Conservation (phyloP, 2,113 vertebrate genomes). For the Ceuthmochares aereus region DNA sequence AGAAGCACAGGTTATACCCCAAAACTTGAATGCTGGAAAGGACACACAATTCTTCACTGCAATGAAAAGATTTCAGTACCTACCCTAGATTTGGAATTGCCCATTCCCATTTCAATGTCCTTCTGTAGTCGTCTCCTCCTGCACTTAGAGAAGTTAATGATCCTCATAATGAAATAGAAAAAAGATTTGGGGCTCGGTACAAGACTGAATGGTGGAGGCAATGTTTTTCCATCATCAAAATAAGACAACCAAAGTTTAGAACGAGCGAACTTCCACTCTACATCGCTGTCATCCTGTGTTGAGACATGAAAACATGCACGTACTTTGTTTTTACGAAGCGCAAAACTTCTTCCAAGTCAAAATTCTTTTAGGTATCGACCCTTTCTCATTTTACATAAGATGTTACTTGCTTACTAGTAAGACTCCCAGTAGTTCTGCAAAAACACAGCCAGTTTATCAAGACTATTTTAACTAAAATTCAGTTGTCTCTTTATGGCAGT, state of each 20-base stretch:
- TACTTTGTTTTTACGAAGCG: not conserved
- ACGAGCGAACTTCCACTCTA: slow-evolving; percentile 91
- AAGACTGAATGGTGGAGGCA: slow-evolving; percentile 89
- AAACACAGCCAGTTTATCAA: not conserved
- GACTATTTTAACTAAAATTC: not conserved
- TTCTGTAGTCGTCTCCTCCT: slow-evolving; percentile 81
- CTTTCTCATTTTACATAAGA: not conserved
- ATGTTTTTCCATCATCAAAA: slow-evolving; percentile 90
- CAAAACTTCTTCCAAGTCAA: not conserved
- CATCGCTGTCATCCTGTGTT: slow-evolving; percentile 87
- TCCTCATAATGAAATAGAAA: slow-evolving; percentile 82
- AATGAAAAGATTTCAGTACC: slow-evolving; percentile 7
- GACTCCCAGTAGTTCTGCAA: not conserved
- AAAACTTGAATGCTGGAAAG: not conserved
- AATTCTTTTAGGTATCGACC: not conserved
- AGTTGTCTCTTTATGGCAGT: not conserved
- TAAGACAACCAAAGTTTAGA: slow-evolving; percentile 91
- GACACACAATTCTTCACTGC: not conserved
- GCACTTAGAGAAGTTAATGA: slow-evolving; percentile 82
- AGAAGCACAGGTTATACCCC: not conserved
- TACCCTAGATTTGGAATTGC: slow-evolving; percentile 88
- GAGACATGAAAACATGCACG: not conserved
- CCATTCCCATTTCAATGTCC: slow-evolving; percentile 86
- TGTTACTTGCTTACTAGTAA: not conserved
- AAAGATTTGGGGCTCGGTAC: slow-evolving; percentile 90